Base-by-base conservation (phyloP, 2,888 invertebrate genomes). In the Artemia sp. region DNA sequence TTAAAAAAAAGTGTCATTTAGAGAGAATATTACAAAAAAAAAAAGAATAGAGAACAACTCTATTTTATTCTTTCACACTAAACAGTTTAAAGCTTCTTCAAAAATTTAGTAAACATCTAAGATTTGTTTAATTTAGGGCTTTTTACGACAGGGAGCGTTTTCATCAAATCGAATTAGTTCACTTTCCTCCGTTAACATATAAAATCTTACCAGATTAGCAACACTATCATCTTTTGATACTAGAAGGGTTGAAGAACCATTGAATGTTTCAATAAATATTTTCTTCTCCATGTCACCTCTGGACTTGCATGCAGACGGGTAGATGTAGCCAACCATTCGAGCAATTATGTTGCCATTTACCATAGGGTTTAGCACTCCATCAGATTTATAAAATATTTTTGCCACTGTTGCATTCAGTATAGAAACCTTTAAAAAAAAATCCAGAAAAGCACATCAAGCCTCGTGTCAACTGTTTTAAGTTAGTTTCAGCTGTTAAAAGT, bases 321-420 rank as follows among this genome's bases (percentile, higher is more conserved):
- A 85, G 11, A 94, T 82, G 80, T 88, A 93, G 0, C 94, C 94
- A 14, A 86, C 79, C 5, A 92, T 80, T 24, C 89, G 81, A 0
- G 90, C 90, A 38, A 85, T 80, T 82, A 86, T 85, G 77, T 88
- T 87, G 12, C 90, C 90, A 6, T 85, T 76, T 72, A 68, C 73
- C 70, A 58, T 51, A n/a, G 51, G 19, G 51, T 66, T 24, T 74
- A 68, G 71, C 69, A 50, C 75, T 73, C 72, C 74, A 67, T 72
- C 75, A 72, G 73, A 85, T 81, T 78, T 72, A 70, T 70, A 76
- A 74, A 58, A 85, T 78, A 90, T 89, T 74, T 88, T 88, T 51
- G 82, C 89, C 67, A 87, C 86, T 0, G 92, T 91, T 6, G 90
- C 88, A 76, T 91, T 91, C 8, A 92, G 87, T 66, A 92, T 88